Conservation (phyloP, 2,888 invertebrate species). For the Oxytorus armatus region DNA sequence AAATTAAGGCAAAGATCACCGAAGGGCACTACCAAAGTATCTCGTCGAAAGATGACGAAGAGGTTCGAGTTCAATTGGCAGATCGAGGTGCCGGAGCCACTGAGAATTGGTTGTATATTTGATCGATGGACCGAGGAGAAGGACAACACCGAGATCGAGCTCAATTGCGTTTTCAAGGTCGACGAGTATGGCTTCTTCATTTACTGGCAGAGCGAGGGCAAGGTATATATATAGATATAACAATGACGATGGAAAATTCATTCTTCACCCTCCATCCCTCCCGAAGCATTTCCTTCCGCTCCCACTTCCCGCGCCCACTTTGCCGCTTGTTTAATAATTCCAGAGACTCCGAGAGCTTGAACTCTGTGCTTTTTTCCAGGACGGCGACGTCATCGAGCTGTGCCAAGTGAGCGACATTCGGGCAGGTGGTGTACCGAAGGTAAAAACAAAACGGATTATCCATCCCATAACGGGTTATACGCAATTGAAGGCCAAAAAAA, state of each 20-base stretch:
- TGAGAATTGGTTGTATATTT: slow-evolving; percentile 94
- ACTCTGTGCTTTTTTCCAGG: slow-evolving; percentile 88
- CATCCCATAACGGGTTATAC: too few relatives aligned
- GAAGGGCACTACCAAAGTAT: too few relatives aligned
- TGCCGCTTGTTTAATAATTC: too few relatives aligned
- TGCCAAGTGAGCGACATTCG: slow-evolving; percentile 99
- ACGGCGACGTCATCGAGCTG: slow-evolving; percentile 98
- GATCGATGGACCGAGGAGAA: slow-evolving; percentile 99
- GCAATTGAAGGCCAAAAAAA: too few relatives aligned
- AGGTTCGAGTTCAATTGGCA: slow-evolving; percentile 99
- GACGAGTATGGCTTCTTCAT: slow-evolving; percentile 99
- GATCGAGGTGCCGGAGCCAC: slow-evolving; percentile 95
- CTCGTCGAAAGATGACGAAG: slow-evolving; percentile 96
- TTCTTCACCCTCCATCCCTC: neutral
- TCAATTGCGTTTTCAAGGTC: slow-evolving; percentile 95
- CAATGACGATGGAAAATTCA: neutral
- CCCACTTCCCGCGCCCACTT: slow-evolving; percentile 4
- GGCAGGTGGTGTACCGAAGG: slow-evolving; percentile 96
- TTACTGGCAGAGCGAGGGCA: slow-evolving; percentile 98
- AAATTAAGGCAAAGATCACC: too few relatives aligned
- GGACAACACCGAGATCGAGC: slow-evolving; percentile 95
- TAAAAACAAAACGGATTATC: slow-evolving; percentile 86
- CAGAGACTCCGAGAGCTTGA: slow-evolving; percentile 25
- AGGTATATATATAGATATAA: too few relatives aligned
- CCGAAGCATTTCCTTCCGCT: slow-evolving; percentile 22